Percentiles rank a stretch among this genome's conserved stretches.
These are phyloP conservation scores for Neuroterus valhalla DNA, from an alignment of 1,140 invertebrate species.

Conservation along the genomic window DNA sequence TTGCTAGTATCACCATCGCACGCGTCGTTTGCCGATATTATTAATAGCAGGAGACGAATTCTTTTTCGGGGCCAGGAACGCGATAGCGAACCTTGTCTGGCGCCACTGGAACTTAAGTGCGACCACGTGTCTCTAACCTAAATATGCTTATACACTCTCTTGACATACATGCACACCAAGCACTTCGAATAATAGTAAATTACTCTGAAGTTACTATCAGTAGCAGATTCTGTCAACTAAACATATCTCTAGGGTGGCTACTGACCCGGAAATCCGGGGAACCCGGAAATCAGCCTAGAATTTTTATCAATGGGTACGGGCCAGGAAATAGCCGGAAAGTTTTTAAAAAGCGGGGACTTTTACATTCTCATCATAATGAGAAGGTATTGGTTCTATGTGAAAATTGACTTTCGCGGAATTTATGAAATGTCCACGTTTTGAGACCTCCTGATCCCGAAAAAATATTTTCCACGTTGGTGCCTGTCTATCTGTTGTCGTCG, in stretches of 20 bases:
- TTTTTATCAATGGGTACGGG: no score
- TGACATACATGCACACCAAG: conserved; percentile 20
- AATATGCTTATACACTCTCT: conserved; percentile 22
- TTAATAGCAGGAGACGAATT: conserved; percentile 62
- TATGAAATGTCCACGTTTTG: no score
- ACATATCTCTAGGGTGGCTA: neutral
- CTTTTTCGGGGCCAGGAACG: conserved; percentile 44
- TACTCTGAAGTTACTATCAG: conserved; percentile 1
- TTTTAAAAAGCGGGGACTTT: no score
- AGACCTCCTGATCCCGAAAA: no score
- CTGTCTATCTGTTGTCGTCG: no score
- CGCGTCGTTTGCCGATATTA: conserved; percentile 48
- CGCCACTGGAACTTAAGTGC: conserved; percentile 45
- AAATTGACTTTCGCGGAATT: no score
- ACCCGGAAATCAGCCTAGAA: no score
- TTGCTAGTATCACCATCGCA: conserved; percentile 32
- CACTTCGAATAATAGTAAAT: conserved; percentile 23
- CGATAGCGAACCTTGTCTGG: conserved; percentile 34
- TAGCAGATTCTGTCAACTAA: neutral
- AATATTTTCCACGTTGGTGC: no score
- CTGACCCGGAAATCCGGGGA: no score
- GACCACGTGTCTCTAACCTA: conserved; percentile 43
- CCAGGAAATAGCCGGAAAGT: no score
- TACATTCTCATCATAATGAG: no score
- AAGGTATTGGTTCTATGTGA: no score